Percentiles rank a stretch among this genome's conserved stretches.
Conservation (phyloP, 2,888 invertebrate genomes). For the Epicampocera succincta region DNA sequence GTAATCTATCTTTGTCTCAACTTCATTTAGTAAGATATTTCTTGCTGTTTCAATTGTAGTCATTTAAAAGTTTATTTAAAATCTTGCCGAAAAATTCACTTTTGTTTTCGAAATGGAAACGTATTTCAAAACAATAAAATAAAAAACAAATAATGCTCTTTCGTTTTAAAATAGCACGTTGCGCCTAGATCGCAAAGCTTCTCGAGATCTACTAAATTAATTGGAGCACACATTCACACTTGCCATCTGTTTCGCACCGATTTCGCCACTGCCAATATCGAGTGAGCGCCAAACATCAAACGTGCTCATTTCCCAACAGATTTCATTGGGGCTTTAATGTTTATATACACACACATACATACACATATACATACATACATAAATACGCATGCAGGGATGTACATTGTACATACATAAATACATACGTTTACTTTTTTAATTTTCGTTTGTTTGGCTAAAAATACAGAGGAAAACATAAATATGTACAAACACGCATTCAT, state of each 20-base stretch:
- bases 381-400: not conserved
- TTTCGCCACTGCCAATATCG: conserved; percentile 31
- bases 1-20: conserved; percentile 37
- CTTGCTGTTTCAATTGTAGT: conserved; percentile 50
- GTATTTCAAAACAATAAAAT: conserved; percentile 22
- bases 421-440: not conserved
- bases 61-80: conserved; percentile 47
- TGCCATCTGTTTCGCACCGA: conserved; percentile 57
- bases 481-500: no score
- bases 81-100: conserved; percentile 13
- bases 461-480: no score
- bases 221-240: conserved; percentile 47
- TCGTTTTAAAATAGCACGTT: conserved; percentile 56
- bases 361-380: not conserved
- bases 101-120: conserved; percentile 36
- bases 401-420: not conserved
- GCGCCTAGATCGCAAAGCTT: conserved; percentile 57
- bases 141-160: conserved; percentile 12
- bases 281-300: conserved; percentile 35
- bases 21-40: conserved; percentile 40
- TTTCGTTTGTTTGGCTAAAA: no score
- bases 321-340: conserved; percentile 15
- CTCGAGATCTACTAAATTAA: conserved; percentile 63
- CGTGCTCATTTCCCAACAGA: conserved; percentile 4
- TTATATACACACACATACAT: not conserved